These are phyloP conservation scores for Taenioides sp. DNA, from an alignment of 2,797 vertebrate species.

Conservation along the genomic window DNA sequence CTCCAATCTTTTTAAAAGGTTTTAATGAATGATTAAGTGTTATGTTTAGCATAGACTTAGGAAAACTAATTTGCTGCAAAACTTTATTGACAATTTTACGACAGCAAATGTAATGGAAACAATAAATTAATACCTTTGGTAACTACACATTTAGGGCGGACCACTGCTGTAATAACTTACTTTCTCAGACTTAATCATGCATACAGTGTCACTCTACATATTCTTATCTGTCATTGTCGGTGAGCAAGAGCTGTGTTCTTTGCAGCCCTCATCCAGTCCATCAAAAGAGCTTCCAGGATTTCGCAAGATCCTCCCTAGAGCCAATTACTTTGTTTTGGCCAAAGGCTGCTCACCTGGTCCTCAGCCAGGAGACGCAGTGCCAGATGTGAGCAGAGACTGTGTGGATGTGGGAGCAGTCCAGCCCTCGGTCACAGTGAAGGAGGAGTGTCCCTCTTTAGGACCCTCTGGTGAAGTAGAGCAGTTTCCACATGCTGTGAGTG, in stretches of 20 bases:
- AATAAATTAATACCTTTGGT: slow-evolving; percentile 22
- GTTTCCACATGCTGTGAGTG: slow-evolving; percentile 79
- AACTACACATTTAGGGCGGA: not conserved
- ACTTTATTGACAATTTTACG: slow-evolving; percentile 6
- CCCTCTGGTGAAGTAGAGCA: slow-evolving; percentile 74
- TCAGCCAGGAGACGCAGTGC: slow-evolving; percentile 60
- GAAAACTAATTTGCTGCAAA: not conserved
- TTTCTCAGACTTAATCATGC: not conserved
- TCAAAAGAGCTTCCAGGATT: slow-evolving; percentile 91
- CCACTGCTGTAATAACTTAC: not conserved
- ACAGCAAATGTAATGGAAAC: not conserved
- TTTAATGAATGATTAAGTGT: slow-evolving; percentile 1
- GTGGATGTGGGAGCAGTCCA: slow-evolving; percentile 38
- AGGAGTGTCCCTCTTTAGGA: slow-evolving; percentile 61
- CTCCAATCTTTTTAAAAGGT: slow-evolving; percentile 15
- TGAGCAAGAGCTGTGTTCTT: slow-evolving; percentile 55
- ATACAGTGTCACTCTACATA: not conserved
- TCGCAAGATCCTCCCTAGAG: slow-evolving; percentile 94
- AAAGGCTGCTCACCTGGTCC: slow-evolving; percentile 80
- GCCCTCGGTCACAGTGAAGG: slow-evolving; percentile 45
- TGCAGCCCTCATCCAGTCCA: slow-evolving; percentile 59
- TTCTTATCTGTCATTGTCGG: not conserved
- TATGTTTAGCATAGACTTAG: slow-evolving; percentile 11
- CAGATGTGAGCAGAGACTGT: slow-evolving; percentile 77
- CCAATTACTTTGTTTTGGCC: slow-evolving; percentile 88